Evolutionary conservation across 35 echinoderm and acorn worm species (phyloP).

Genomic region (Strongylocentrotus purpuratus): DNA sequence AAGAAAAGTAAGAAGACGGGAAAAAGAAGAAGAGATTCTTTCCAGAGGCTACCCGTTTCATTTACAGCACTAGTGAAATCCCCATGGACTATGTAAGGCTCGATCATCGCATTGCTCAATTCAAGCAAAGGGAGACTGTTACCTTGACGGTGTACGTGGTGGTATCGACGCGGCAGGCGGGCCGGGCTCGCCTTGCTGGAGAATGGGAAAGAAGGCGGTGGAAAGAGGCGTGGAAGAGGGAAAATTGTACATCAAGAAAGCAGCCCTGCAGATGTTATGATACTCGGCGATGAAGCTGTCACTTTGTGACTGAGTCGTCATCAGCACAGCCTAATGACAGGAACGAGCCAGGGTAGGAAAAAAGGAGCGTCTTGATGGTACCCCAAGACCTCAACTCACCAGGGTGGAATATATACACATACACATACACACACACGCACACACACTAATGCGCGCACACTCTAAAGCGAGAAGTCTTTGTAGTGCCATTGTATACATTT

Average conservation of each 20-base stretch:
- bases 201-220: not conserved
- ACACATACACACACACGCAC: not conserved
- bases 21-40: not conserved
- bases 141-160: slow-evolving; percentile 28
- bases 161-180: slow-evolving; percentile 38
- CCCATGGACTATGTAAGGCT: not conserved
- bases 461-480: slow-evolving; percentile 8
- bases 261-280: slow-evolving; percentile 42
- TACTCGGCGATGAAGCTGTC: slow-evolving; percentile 26
- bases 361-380: not conserved
- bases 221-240: not conserved
- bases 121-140: not conserved
- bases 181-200: not conserved
- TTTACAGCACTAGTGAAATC: not conserved
- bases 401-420: not conserved
- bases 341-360: not conserved
- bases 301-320: slow-evolving; percentile 15
- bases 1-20: not conserved
- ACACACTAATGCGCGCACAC: not conserved
- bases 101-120: not conserved
- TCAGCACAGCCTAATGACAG: not conserved
- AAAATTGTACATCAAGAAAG: not conserved
- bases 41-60: slow-evolving; percentile 13
- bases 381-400: not conserved
- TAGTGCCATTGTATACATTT: not conserved